phyloP scores from a whole-genome alignment of 2,888 invertebrate genomes.

The Drosophila eohydei region DNA sequence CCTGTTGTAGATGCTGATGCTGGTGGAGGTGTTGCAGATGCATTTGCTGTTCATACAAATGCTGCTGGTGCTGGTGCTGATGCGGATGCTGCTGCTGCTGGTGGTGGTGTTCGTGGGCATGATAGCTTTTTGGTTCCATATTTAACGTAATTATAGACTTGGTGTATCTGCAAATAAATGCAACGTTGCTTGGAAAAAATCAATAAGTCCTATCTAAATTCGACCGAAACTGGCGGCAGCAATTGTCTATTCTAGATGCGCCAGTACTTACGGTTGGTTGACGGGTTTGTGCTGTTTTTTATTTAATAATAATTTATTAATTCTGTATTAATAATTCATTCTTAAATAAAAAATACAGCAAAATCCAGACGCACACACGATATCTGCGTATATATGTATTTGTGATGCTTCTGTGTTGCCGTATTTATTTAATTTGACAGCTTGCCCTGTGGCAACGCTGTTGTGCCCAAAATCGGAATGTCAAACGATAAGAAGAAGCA shows the following conservation, averaged over 20 bases:
- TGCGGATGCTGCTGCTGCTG: slow-evolving; percentile 23
- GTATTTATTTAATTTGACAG: slow-evolving; percentile 43
- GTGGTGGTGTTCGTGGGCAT: slow-evolving; percentile 40
- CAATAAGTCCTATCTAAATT: slow-evolving; percentile 33
- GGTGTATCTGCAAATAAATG: slow-evolving; percentile 53
- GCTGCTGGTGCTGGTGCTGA: background rate
- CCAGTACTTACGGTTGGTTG: slow-evolving; percentile 63
- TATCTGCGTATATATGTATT: slow-evolving; percentile 44
- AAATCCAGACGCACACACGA: slow-evolving; percentile 78
- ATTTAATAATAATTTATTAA: slow-evolving; percentile 84
- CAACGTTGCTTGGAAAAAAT: slow-evolving; percentile 49
- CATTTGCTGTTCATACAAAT: slow-evolving; percentile 9
- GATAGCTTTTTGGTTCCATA: slow-evolving; percentile 64
- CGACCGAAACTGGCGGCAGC: background rate
- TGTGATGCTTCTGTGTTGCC: slow-evolving; percentile 44
- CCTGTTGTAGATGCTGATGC: slow-evolving; percentile 37
- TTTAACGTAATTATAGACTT: slow-evolving; percentile 38
- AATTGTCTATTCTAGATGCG: too few species aligned
- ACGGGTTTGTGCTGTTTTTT: slow-evolving; percentile 82
- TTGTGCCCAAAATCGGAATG: slow-evolving; percentile 1
- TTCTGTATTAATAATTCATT: slow-evolving; percentile 79
- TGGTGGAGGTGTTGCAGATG: slow-evolving; percentile 36
- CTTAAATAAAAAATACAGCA: slow-evolving; percentile 84
- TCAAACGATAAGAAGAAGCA: slow-evolving; percentile 19
- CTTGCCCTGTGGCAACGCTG: slow-evolving; percentile 48